Base-by-base conservation (phyloP, 2,888 invertebrate species). In the Dascillus cervinus region DNA sequence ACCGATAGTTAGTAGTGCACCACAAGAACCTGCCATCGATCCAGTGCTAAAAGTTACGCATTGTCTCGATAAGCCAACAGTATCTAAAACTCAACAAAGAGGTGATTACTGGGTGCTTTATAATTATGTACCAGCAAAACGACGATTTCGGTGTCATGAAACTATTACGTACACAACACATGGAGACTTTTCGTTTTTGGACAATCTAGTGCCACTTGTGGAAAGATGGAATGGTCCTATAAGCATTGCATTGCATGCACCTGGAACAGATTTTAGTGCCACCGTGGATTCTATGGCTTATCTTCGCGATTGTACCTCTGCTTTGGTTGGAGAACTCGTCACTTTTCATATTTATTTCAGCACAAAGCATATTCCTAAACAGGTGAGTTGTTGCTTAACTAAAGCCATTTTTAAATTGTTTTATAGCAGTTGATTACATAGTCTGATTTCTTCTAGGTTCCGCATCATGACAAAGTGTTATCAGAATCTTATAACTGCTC, bases 281-380 rank as follows among this genome's bases (percentile, higher is more conserved):
- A 84, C 90, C 0, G 63, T 90, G 45, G 77, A 82, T 54, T 77
- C 86, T 55, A 86, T 91, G 57, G 77, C 80, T 46, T 87, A 84
- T 64, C 71, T 87, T 38, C 74, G 89, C 36, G 81, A 80, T 56
- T 91, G 91, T 62, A 69, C 73, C 40, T 75, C 74, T 43, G 74
- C 80, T 24, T 71, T 87, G 50, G 75, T 92, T 46, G 73, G 77
- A 32, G 77, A 84, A 55, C 79, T 73, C 57, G 87, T 85, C 62
- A 87, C 89, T 42, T 91, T 92, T 70, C 91, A 92, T 62, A 62
- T 92, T 30, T 89, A 87, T 67, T 91, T 90, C 67, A 82, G 86
- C 53, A 79, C 81, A 55, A 83, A 85, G 56, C 86, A 90, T 65
- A 79, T 88, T 59, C 90, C 90, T 33, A 78, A 78, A 66, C 63